Percentiles rank a stretch among this genome's conserved stretches.
Conservation (phyloP, 1,140 invertebrate genomes). For the Bathynomus jamesi region DNA sequence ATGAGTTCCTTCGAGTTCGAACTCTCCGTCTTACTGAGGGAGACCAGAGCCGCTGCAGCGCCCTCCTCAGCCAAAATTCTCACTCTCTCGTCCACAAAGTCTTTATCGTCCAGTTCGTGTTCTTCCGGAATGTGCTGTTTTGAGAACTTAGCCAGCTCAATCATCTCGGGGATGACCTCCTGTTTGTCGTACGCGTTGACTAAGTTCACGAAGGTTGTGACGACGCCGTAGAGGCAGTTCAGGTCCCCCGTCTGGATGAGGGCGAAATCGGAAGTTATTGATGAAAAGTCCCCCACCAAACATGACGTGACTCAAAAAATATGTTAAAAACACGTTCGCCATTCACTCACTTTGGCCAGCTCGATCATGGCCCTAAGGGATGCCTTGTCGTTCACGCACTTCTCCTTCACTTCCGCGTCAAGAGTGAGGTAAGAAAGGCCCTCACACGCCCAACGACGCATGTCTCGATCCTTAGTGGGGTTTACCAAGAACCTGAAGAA, state of each 20-base stretch:
- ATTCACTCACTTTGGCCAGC: slow-evolving; percentile 56
- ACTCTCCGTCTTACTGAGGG: slow-evolving; percentile 85
- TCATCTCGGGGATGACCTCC: slow-evolving; percentile 91
- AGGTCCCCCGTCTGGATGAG: slow-evolving; percentile 56
- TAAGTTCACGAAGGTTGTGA: slow-evolving; percentile 91
- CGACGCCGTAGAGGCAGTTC: slow-evolving; percentile 81
- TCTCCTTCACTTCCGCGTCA: slow-evolving; percentile 98
- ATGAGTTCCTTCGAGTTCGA: slow-evolving; percentile 84
- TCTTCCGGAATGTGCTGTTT: slow-evolving; percentile 99
- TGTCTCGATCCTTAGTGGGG: slow-evolving; percentile 74
- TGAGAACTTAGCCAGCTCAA: slow-evolving; percentile 96
- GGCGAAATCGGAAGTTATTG: background rate
- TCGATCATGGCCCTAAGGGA: slow-evolving; percentile 81
- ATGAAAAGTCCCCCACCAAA: no score
- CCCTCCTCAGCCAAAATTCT: slow-evolving; percentile 70
- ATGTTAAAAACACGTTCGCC: no score
- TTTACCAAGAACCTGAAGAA: slow-evolving; percentile 69
- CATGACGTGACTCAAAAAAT: no score
- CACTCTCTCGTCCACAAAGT: slow-evolving; percentile 80
- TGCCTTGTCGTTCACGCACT: slow-evolving; percentile 74
- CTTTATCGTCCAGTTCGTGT: slow-evolving; percentile 85
- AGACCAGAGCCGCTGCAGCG: slow-evolving; percentile 78
- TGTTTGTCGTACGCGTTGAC: slow-evolving; percentile 98
- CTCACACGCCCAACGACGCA: slow-evolving; percentile 93
- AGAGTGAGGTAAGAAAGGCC: slow-evolving; percentile 93